Percentiles rank a stretch among this genome's conserved stretches.
Conservation (phyloP, 1,140 invertebrate genomes). For the Cryptotermes secundus region DNA sequence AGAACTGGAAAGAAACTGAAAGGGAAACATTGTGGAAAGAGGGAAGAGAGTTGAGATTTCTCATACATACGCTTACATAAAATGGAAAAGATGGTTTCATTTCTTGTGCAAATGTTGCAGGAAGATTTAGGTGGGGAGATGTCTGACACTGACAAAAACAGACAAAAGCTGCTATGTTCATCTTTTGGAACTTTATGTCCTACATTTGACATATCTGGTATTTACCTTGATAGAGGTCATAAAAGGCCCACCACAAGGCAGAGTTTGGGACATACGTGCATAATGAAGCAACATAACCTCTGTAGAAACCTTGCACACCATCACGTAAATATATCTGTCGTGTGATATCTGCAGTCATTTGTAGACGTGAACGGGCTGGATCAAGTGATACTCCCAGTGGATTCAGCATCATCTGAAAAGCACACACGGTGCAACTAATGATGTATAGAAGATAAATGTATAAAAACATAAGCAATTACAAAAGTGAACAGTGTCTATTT, state of each 20-base stretch:
- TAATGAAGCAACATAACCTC: slow-evolving; percentile 89
- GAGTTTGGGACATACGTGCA: slow-evolving; percentile 93
- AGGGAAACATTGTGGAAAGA: no score
- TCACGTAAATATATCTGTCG: slow-evolving; percentile 73
- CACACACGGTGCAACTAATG: slow-evolving; percentile 22
- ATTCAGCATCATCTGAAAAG: slow-evolving; percentile 61
- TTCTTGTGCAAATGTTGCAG: no score
- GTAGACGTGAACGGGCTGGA: slow-evolving; percentile 58
- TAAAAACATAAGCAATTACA: no score
- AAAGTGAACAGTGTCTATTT: no score
- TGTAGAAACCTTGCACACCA: slow-evolving; percentile 86
- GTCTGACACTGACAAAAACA: no score
- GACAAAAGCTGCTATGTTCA: no score
- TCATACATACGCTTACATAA: no score
- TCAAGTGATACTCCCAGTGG: slow-evolving; percentile 65
- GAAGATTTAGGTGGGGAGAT: no score
- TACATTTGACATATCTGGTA: slow-evolving; percentile 1
- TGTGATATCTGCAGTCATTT: slow-evolving; percentile 69
- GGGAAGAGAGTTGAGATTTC: no score
- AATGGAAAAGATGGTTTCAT: no score
- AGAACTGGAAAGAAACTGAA: no score
- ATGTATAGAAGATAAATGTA: slow-evolving; percentile 4
- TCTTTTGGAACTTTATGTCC: no score
- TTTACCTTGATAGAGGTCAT: slow-evolving; percentile 91
- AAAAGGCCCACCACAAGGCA: slow-evolving; percentile 95